Evolutionary conservation across 92 coral and sea anemone species (phyloP), one percentile per base, ranked within the genome.

Genomic region (Palythoa grandiflora): DNA sequence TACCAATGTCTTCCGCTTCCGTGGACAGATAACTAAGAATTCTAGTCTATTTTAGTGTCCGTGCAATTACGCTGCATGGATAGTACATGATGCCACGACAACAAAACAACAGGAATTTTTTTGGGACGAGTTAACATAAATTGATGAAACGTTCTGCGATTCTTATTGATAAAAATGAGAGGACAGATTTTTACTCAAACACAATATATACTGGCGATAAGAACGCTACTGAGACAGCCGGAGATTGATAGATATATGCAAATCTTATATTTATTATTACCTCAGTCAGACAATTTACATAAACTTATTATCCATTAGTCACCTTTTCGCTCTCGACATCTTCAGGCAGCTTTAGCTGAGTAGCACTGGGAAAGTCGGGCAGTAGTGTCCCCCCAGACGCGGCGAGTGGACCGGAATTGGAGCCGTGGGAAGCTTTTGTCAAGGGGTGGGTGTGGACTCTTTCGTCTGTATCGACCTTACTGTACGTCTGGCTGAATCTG

Each of bases 301-400:
- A 8, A 44, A 28, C 28, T 28, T 28, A 28, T 28, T 28, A 28
- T 28, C 28, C 50, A 44, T 44, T 44, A 44, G 50, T 44, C 14
- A 94, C 99, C 98, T 97, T 97, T 50, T 97, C 99, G 9, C 92
- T 92, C 19, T 98, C 89, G 36, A 97, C 96, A 77, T 89, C 92
- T 20, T 93, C 93, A 10, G 99, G 96, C 54, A 97, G 89, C 71
- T 87, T 94, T 59, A 97, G 70, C 40, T 89, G 88, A 83, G 90
- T 91, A 37, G 90, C 93, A 86, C 94, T 93, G 51, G 99, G 99
- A 84, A 97, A 97, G 83, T 93, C 96, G 19, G 99, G 99, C 84
- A 97, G 47, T 36, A 97, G 80, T 8, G 99, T 97, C 37, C 99
- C 99, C 12, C 99, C 99, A 4, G 97, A 96, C 20, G 97, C 94